phyloP scores from a whole-genome alignment of 2,113 vertebrate genomes.

The Catharus bicknelli region DNA sequence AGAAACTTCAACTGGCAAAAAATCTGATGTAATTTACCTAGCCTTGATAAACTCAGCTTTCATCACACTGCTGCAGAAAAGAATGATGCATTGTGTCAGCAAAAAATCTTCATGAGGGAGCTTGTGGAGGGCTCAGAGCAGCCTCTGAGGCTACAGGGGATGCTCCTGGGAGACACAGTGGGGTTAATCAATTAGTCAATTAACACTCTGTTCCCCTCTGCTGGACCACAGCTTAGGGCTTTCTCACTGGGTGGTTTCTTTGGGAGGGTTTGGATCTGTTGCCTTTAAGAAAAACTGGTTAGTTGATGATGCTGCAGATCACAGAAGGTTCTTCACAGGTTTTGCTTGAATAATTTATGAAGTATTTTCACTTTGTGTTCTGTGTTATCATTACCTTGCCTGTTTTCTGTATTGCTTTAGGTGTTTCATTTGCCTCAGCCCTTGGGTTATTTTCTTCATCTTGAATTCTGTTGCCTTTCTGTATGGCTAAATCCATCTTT shows the following conservation, averaged over 20 bases:
- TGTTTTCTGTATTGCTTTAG: background rate
- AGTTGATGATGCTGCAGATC: background rate
- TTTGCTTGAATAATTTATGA: background rate
- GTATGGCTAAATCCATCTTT: background rate
- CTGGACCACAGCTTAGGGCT: background rate
- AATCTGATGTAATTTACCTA: background rate
- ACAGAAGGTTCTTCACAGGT: background rate
- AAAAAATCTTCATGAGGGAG: background rate
- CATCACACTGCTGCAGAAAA: background rate
- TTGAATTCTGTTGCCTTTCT: background rate
- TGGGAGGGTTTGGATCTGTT: background rate
- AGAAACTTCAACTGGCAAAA: constrained; percentile 7
- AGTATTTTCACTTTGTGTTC: background rate
- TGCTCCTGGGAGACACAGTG: background rate
- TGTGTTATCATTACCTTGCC: background rate
- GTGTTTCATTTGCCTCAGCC: background rate
- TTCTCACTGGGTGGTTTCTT: background rate
- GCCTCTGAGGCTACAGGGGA: background rate
- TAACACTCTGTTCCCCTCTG: background rate
- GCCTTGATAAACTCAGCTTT: background rate
- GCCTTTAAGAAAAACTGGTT: background rate
- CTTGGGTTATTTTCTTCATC: background rate
- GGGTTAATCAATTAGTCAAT: background rate
- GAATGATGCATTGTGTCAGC: background rate
- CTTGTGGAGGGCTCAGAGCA: background rate